Conservation (phyloP, 2,113 vertebrate genomes). For the Protobothrops flavoviridis region DNA sequence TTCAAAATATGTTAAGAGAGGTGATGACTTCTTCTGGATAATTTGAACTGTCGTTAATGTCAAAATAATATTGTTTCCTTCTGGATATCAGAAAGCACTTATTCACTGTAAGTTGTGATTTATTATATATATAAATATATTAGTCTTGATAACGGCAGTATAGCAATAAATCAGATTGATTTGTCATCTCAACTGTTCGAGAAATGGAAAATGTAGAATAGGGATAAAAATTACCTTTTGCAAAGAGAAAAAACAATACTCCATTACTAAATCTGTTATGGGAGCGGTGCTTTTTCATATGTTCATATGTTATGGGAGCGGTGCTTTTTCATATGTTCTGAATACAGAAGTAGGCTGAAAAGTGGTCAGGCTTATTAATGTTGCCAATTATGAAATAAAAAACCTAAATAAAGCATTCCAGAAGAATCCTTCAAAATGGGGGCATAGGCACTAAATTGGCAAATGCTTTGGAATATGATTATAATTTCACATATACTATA, state of each 20-base stretch:
- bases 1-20: not conserved
- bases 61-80: not conserved
- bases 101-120: not conserved
- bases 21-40: too few relatives aligned
- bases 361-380: not conserved
- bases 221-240: not conserved
- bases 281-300: not conserved
- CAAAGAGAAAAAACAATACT: not conserved
- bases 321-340: not conserved
- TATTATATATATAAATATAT: not conserved
- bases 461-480: not conserved
- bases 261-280: not conserved
- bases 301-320: not conserved
- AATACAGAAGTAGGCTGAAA: not conserved
- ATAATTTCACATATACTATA: not conserved
- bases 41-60: not conserved
- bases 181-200: not conserved
- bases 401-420: not conserved
- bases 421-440: not conserved
- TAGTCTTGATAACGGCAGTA: not conserved
- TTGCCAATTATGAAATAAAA: not conserved
- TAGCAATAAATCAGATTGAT: not conserved
- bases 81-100: conserved; percentile 17
- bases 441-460: not conserved
- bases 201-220: not conserved